Evolutionary conservation across 2,888 invertebrate genomes (phyloP), one percentile per base, ranked within the genome.

Genomic region (Anodontia alba): DNA sequence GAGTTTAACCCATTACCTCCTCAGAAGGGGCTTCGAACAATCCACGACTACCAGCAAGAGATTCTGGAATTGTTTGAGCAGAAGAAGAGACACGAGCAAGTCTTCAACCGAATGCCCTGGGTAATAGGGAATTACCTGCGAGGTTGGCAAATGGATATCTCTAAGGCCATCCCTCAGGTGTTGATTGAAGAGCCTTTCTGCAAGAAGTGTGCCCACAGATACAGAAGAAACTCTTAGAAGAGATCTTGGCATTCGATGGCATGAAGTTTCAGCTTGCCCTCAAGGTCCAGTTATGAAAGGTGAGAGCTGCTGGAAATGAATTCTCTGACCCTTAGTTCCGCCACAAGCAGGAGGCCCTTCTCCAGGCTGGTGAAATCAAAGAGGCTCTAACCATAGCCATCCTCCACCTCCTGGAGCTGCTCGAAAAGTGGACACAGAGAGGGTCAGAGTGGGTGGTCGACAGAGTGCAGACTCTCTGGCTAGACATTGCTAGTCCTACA

Each of bases 271-370:
- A n/a, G n/a, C n/a, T n/a, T 33, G 66, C 8, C 42, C 7, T 57
- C 54, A 20, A 23, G 36, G 2, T 54, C 15, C 23, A 29, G 38
- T 31, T 68, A 23, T n/a, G 26, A 43, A 79, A 75, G 26, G 79
- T 69, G 23, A 69, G n/a, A 7, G 31, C 62, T n/a, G 54, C 75
- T 43, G 79, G 79, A 17, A 51, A n/a, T n/a, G n/a, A n/a, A n/a
- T n/a, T n/a, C n/a, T n/a, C 70, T 42, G 36, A 67, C 15, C 74
- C 70, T 20, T 49, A 51, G 36, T n/a, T n/a, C n/a, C n/a, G n/a
- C n/a, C n/a, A n/a, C n/a, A n/a, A n/a, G n/a, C n/a, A n/a, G n/a
- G n/a, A n/a, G n/a, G n/a, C n/a, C n/a, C n/a, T n/a, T n/a, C n/a
- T n/a, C n/a, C n/a, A n/a, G n/a, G n/a, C n/a, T 46, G n/a, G 33